Evolutionary conservation across 2,113 vertebrate species (phyloP).

Genomic region (Alligator mississippiensis): DNA sequence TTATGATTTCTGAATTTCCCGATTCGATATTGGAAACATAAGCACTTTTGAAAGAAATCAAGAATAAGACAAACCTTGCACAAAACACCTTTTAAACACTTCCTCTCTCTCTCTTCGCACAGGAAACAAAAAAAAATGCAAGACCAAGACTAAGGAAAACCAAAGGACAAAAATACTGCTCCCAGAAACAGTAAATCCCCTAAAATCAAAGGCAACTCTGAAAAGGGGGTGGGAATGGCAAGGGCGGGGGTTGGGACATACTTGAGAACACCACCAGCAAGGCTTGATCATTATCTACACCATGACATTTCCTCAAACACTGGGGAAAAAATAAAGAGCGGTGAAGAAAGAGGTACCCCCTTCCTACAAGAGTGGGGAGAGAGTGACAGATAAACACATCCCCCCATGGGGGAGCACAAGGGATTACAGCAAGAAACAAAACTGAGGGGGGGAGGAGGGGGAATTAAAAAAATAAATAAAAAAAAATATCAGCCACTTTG

Average conservation of each 20-base stretch:
- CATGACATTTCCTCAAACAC: constrained; percentile 65
- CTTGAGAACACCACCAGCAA: constrained; percentile 22
- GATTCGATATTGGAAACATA: neutral
- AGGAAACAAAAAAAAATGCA: neutral
- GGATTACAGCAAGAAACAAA: neutral
- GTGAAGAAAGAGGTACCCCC: neutral
- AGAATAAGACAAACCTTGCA: constrained; percentile 22
- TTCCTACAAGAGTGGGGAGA: neutral
- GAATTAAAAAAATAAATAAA: neutral
- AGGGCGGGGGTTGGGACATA: neutral
- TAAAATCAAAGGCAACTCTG: constrained; percentile 30
- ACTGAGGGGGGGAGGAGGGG: neutral
- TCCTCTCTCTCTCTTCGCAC: neutral
- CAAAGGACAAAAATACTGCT: constrained; percentile 39
- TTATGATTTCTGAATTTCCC: neutral
- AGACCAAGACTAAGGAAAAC: neutral
- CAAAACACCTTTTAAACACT: neutral
- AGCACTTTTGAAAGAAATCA: neutral
- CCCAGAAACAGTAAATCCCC: constrained; percentile 41
- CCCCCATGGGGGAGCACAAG: neutral
- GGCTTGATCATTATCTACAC: constrained; percentile 59
- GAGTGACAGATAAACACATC: constrained; percentile 68
- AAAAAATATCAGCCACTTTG: neutral
- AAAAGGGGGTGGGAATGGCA: neutral
- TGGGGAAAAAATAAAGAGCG: constrained; percentile 48